Evolutionary conservation across 2,113 vertebrate genomes (phyloP).

Genomic region (Saguinus imperator): DNA sequence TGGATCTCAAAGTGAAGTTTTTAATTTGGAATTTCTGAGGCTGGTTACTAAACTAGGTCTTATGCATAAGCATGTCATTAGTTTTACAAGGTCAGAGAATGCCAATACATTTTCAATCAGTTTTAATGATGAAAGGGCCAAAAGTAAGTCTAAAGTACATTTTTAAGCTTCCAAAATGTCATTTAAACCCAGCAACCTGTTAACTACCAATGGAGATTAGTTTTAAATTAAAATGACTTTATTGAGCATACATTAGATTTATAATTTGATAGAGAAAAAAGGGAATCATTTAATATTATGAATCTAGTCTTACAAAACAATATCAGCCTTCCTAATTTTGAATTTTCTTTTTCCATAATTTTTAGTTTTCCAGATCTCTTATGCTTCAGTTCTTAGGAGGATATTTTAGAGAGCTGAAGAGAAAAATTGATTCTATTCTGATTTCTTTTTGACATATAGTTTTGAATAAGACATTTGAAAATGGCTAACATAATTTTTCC

Average conservation of each 20-base stretch:
- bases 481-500: background rate
- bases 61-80: background rate
- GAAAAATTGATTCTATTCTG: background rate
- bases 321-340: background rate
- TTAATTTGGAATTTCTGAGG: slow-evolving; percentile 54
- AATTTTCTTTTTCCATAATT: background rate
- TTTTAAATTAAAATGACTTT: slow-evolving; percentile 59
- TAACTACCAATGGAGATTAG: background rate
- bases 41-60: background rate
- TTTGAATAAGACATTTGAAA: slow-evolving; percentile 18
- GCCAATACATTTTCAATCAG: background rate
- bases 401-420: background rate
- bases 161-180: slow-evolving; percentile 17
- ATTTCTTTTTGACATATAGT: background rate
- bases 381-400: background rate
- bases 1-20: background rate
- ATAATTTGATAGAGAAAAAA: background rate
- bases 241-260: background rate
- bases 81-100: slow-evolving; percentile 45
- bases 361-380: background rate
- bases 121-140: slow-evolving; percentile 44
- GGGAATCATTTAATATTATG: background rate
- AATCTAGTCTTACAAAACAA: background rate
- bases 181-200: background rate
- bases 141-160: background rate